These are phyloP conservation scores for Merops nubicus DNA, from an alignment of 2,113 vertebrate species.

Conservation along the genomic window DNA sequence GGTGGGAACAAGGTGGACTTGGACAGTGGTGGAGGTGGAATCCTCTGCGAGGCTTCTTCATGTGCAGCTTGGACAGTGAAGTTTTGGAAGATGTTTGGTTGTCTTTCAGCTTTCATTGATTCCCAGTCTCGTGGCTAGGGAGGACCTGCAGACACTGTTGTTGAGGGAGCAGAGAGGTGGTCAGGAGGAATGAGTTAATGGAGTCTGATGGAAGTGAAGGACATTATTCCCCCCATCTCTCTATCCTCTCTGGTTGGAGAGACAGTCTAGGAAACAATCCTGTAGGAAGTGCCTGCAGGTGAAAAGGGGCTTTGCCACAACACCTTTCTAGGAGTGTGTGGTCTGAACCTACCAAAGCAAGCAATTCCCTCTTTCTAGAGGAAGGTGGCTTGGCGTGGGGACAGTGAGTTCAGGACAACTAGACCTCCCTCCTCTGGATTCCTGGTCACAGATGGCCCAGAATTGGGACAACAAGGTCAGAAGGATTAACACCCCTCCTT, in stretches of 20 bases:
- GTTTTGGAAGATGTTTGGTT: not conserved
- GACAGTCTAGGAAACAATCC: not conserved
- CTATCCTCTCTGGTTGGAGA: not conserved
- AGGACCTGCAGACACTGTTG: not conserved
- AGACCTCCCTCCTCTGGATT: conserved; percentile 1
- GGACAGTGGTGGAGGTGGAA: not conserved
- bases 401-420: conserved; percentile 7
- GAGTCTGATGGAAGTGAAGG: not conserved
- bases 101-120: conserved; percentile 4
- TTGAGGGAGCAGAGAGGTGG: not conserved
- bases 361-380: not conserved
- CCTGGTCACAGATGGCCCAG: conserved; percentile 21
- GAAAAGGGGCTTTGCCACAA: not conserved
- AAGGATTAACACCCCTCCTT: not conserved
- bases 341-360: not conserved
- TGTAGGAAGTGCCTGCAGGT: not conserved
- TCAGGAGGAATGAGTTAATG: not conserved
- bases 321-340: not conserved
- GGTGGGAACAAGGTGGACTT: not conserved
- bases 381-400: not conserved
- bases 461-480: conserved; percentile 50
- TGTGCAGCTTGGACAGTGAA: not conserved
- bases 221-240: not conserved
- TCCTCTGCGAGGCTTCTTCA: not conserved
- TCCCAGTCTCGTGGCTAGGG: not conserved